phyloP scores from a whole-genome alignment of 1,140 invertebrate species.

The Ostrea edulis region DNA sequence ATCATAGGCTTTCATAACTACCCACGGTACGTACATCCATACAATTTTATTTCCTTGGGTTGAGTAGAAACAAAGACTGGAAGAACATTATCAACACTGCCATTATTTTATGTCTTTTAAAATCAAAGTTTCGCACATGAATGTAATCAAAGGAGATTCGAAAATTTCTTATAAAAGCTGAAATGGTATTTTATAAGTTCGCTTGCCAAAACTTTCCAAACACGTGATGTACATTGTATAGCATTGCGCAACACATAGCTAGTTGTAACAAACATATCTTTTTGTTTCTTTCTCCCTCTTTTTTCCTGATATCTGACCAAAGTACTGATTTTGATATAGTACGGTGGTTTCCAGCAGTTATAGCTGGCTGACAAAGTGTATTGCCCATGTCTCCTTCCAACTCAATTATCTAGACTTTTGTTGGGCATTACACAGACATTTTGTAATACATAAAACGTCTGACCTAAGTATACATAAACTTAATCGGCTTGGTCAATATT shows the following conservation, averaged over 20 bases:
- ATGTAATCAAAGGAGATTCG: too few species aligned
- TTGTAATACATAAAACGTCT: constrained; percentile 22
- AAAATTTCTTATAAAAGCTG: too few species aligned
- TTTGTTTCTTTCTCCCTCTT: background rate
- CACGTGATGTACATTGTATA: too few species aligned
- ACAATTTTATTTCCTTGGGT: too few species aligned
- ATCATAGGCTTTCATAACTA: too few species aligned
- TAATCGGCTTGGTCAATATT: constrained; percentile 34
- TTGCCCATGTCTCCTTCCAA: background rate
- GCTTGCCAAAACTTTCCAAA: too few species aligned
- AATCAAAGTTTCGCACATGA: too few species aligned
- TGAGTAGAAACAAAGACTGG: too few species aligned
- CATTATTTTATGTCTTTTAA: too few species aligned
- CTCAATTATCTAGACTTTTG: constrained; percentile 16
- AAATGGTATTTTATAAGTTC: too few species aligned
- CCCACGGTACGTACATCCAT: too few species aligned
- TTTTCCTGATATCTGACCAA: background rate
- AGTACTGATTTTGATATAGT: constrained; percentile 17
- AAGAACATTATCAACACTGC: too few species aligned
- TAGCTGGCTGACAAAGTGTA: background rate
- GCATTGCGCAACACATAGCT: background rate
- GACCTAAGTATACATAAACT: constrained; percentile 28
- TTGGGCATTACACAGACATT: background rate
- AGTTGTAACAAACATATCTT: background rate
- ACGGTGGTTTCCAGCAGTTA: background rate